Evolutionary conservation across 2,113 vertebrate genomes (phyloP).

Genomic region (Zeus faber): DNA sequence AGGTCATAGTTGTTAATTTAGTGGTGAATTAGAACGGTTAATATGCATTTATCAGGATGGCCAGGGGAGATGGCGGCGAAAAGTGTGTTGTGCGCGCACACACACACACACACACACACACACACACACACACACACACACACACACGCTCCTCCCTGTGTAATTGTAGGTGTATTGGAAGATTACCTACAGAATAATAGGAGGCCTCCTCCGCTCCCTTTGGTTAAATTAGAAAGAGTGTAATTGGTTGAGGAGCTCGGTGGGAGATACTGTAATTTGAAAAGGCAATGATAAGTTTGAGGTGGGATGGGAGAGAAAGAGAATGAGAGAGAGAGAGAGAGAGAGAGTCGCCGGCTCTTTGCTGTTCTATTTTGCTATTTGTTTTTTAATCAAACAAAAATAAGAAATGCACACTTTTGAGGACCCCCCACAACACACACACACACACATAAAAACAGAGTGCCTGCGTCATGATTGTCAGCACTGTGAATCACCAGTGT

Average conservation of each 20-base stretch:
- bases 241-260: conserved; percentile 55
- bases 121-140: not conserved
- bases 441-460: conserved; percentile 25
- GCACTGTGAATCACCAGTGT: conserved; percentile 52
- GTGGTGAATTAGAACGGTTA: conserved; percentile 81
- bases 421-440: conserved; percentile 24
- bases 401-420: not conserved
- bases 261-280: conserved; percentile 38
- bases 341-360: conserved; percentile 43
- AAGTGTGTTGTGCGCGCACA: conserved; percentile 8
- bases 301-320: conserved; percentile 38
- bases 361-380: not conserved
- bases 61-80: conserved; percentile 71
- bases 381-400: not conserved
- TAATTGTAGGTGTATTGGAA: conserved; percentile 37
- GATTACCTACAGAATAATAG: conserved; percentile 63
- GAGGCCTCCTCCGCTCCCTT: conserved; percentile 42
- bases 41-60: conserved; percentile 76
- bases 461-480: conserved; percentile 34
- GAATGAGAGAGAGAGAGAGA: conserved; percentile 40
- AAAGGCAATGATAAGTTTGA: conserved; percentile 45
- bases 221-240: conserved; percentile 62
- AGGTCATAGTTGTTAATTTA: conserved; percentile 82
- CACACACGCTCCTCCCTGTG: conserved; percentile 20
- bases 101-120: not conserved